phyloP scores from a whole-genome alignment of 2,113 vertebrate genomes.

The Nycticebus coucang region DNA sequence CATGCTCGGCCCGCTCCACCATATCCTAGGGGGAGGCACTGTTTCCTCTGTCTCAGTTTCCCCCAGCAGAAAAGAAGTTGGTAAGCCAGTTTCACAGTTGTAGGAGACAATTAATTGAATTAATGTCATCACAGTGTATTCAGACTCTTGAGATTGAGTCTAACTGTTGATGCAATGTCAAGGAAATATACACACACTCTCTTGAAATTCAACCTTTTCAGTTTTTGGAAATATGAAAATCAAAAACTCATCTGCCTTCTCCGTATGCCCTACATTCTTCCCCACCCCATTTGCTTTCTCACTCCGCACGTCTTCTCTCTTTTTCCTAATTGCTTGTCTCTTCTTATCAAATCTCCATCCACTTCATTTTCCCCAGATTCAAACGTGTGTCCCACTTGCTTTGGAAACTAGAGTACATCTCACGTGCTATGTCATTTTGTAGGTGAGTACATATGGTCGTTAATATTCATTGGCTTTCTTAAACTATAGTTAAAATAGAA shows the following conservation, averaged over 20 bases:
- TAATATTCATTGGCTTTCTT: constrained; percentile 71
- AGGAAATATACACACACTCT: neutral
- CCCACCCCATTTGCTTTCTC: neutral
- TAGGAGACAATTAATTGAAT: neutral
- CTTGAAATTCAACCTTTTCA: neutral
- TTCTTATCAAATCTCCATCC: neutral
- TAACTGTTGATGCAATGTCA: neutral
- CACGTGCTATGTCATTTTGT: constrained; percentile 27
- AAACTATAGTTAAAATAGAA: constrained; percentile 42
- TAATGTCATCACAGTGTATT: neutral
- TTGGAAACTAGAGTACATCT: constrained; percentile 30
- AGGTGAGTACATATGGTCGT: constrained; percentile 70
- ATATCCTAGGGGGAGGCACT: neutral
- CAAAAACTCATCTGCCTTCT: neutral
- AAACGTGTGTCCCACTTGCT: neutral
- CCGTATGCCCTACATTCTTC: neutral
- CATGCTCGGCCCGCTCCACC: neutral
- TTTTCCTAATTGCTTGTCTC: neutral
- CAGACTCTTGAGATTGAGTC: neutral
- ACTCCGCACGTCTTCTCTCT: neutral
- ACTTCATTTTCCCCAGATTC: neutral
- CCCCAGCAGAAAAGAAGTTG: neutral
- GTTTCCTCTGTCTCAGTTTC: constrained; percentile 23
- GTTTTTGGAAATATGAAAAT: neutral
- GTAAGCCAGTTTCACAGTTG: neutral